Conservation (phyloP, 2,113 vertebrate genomes). For the Daphoenositta chrysoptera region DNA sequence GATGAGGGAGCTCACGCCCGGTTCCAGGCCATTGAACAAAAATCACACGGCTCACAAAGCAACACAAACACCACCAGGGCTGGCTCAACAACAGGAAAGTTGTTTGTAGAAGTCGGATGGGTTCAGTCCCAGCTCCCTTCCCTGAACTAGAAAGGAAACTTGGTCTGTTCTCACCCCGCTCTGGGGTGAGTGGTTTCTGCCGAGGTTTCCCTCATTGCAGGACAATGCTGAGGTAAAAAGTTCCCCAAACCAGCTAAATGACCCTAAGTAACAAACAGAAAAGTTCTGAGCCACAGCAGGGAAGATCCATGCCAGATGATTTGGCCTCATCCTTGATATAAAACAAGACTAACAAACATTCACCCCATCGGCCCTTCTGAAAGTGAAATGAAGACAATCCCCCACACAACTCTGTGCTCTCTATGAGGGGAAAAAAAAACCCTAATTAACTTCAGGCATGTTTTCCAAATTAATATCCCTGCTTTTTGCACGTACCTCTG, state of each 20-base stretch:
- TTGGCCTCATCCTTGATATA: not conserved
- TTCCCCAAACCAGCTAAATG: not conserved
- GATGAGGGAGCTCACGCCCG: not conserved
- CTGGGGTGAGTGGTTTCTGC: rapidly evolving
- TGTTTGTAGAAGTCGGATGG: not conserved
- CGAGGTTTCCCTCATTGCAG: rapidly evolving
- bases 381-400: not conserved
- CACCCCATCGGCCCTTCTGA: not conserved
- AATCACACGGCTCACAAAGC: not conserved
- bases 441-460: not conserved
- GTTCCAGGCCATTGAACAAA: not conserved
- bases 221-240: not conserved
- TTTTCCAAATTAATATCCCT: not conserved
- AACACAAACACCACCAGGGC: not conserved
- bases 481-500: slow-evolving; percentile 78
- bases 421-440: rapidly evolving
- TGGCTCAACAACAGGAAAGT: rapidly evolving
- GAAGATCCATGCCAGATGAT: not conserved
- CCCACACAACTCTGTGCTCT: not conserved
- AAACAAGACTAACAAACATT: not conserved
- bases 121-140: not conserved
- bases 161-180: rapidly evolving
- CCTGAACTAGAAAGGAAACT: not conserved
- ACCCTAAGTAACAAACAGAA: not conserved
- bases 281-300: not conserved